Evolutionary conservation across 2,797 vertebrate genomes (phyloP).

Genomic region (Thamnophis elegans): DNA sequence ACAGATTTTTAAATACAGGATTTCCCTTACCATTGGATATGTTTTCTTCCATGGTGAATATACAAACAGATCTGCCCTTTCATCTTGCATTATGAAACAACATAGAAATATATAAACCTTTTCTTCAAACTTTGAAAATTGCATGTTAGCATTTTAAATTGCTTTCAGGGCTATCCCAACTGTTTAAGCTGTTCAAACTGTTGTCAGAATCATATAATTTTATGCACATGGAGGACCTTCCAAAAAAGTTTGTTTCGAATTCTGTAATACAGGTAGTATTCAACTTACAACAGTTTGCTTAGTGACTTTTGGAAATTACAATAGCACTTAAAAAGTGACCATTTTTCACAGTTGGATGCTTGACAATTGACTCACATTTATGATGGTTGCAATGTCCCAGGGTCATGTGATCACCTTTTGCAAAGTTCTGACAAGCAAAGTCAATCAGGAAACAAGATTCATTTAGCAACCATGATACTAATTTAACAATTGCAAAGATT

Average conservation of each 20-base stretch:
- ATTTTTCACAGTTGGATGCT: neutral
- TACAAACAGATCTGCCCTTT: neutral
- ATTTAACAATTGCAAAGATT: neutral
- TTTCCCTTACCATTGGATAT: neutral
- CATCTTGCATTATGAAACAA: neutral
- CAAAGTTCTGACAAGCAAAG: neutral
- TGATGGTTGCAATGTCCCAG: neutral
- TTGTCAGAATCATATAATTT: neutral
- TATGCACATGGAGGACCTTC: neutral
- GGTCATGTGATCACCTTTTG: neutral
- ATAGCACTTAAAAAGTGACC: neutral
- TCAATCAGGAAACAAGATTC: neutral
- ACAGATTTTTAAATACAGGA: conserved; percentile 10
- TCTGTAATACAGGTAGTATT: neutral
- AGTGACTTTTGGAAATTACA: neutral
- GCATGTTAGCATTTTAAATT: neutral
- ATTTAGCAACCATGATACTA: neutral
- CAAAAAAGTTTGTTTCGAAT: neutral
- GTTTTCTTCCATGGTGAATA: neutral
- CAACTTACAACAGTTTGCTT: neutral
- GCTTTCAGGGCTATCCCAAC: neutral
- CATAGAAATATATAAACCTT: neutral
- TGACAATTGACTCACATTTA: neutral
- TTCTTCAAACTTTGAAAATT: conserved; percentile 7
- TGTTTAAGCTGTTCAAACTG: neutral